phyloP scores from a whole-genome alignment of 2,797 vertebrate species.

The Ataeniobius toweri region DNA sequence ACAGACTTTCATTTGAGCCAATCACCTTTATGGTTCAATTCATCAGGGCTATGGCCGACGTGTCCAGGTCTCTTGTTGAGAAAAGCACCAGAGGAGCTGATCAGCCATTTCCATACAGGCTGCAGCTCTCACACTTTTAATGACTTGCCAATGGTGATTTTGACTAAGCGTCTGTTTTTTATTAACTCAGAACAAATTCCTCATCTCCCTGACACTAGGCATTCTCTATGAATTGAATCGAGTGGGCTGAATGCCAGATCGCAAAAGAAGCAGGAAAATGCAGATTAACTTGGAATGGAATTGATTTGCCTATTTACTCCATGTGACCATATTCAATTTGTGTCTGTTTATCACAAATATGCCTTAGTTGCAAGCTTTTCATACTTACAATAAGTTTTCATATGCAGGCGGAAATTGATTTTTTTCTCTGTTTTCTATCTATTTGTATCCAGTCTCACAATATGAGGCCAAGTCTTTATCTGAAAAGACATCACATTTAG shows the following conservation, averaged over 20 bases:
- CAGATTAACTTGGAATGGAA: constrained; percentile 64
- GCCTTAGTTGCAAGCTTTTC: constrained; percentile 48
- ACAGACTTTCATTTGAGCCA: constrained; percentile 75
- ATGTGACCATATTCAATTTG: constrained; percentile 60
- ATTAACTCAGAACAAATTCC: constrained; percentile 72
- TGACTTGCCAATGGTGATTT: constrained; percentile 76
- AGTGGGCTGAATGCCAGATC: constrained; percentile 67
- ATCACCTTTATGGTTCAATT: constrained; percentile 77
- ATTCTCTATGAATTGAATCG: constrained; percentile 71
- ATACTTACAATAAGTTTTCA: constrained; percentile 41
- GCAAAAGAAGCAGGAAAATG: constrained; percentile 65
- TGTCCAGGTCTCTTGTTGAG: constrained; percentile 70
- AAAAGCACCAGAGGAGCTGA: constrained; percentile 68
- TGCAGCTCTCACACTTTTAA: constrained; percentile 74
- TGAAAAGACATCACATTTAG: constrained; percentile 24
- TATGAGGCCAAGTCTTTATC: constrained; percentile 27
- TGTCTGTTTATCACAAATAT: constrained; percentile 55
- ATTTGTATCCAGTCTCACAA: constrained; percentile 30
- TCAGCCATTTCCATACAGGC: constrained; percentile 64
- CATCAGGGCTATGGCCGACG: constrained; percentile 64
- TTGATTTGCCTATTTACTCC: constrained; percentile 64
- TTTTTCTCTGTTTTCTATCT: constrained; percentile 43
- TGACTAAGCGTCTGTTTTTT: constrained; percentile 63
- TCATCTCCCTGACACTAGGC: constrained; percentile 61
- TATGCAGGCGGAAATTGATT: constrained; percentile 50